Percentiles rank a stretch among this genome's conserved stretches.
phyloP scores from a whole-genome alignment of 2,888 invertebrate genomes.

The Hypolimnas misippus region DNA sequence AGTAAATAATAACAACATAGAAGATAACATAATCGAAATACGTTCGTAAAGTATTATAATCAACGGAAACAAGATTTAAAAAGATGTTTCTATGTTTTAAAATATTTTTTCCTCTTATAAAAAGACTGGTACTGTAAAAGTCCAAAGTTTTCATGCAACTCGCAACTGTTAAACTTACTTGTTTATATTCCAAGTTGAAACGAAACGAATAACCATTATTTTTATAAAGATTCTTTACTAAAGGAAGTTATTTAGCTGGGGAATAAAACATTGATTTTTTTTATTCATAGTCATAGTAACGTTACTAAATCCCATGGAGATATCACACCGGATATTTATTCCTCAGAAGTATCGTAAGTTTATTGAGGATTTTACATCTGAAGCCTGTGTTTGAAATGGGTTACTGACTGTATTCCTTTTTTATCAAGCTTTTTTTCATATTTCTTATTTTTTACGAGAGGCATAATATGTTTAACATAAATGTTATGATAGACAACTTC shows the following conservation, averaged over 20 bases:
- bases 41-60: too few relatives aligned
- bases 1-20: too few relatives aligned
- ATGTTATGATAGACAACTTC: too few relatives aligned
- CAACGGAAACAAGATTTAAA: not conserved
- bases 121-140: not conserved
- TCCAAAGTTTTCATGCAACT: not conserved
- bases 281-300: not conserved
- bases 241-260: not conserved
- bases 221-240: not conserved
- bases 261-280: not conserved
- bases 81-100: not conserved
- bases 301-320: not conserved
- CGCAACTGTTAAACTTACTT: not conserved
- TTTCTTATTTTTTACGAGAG: not conserved
- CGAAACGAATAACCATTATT: not conserved
- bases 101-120: not conserved
- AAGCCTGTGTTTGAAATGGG: not conserved
- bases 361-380: not conserved
- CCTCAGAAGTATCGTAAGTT: not conserved
- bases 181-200: not conserved
- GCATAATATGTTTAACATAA: not conserved
- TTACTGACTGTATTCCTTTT: not conserved
- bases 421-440: not conserved
- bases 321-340: conserved; percentile 1
- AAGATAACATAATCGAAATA: too few relatives aligned